phyloP scores from a whole-genome alignment of 2,888 invertebrate species.

The Nomada goodeniana region DNA sequence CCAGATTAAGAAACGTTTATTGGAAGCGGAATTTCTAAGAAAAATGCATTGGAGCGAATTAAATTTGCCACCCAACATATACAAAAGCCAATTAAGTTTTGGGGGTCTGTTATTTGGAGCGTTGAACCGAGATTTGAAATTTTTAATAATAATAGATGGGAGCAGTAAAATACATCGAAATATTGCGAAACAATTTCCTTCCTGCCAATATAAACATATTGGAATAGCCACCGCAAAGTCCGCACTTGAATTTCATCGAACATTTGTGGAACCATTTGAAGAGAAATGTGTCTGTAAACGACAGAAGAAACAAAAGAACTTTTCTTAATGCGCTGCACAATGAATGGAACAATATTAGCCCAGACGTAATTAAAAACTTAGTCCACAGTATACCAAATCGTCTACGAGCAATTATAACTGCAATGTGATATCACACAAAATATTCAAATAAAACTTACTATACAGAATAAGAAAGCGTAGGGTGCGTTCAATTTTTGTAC shows the following conservation, averaged over 20 bases:
- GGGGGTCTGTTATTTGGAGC: too few relatives aligned
- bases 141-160: too few relatives aligned
- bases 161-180: too few relatives aligned
- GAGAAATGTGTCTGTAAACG: not conserved
- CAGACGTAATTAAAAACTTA: not conserved
- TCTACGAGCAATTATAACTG: not conserved
- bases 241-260: not conserved
- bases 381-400: not conserved
- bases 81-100: too few relatives aligned
- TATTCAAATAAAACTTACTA: not conserved
- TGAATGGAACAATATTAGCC: not conserved
- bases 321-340: not conserved
- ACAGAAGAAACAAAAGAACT: not conserved
- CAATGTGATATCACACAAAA: not conserved
- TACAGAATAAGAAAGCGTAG: not conserved
- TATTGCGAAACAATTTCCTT: too few relatives aligned
- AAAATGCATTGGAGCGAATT: too few relatives aligned
- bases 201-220: not conserved
- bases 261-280: not conserved
- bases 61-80: too few relatives aligned
- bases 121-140: too few relatives aligned
- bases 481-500: not conserved
- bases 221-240: not conserved
- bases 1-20: too few relatives aligned
- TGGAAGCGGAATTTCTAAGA: too few relatives aligned